phyloP scores from a whole-genome alignment of 2,113 vertebrate species.

The Loxodonta africana region DNA sequence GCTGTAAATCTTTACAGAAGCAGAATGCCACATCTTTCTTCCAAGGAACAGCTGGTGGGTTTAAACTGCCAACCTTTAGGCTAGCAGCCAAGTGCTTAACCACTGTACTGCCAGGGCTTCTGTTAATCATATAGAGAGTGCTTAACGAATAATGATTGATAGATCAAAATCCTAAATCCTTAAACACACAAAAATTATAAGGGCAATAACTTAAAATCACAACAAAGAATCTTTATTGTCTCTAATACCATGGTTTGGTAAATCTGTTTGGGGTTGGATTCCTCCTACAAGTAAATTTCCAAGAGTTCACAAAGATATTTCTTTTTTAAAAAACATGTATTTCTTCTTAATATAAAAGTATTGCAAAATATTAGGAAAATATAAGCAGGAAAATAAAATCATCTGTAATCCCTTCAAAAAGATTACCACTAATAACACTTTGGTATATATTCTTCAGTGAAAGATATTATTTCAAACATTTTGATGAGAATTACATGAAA shows the following conservation, averaged over 20 bases:
- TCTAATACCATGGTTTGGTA: neutral
- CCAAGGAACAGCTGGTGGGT: no score
- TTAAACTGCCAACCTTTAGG: no score
- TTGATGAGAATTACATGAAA: neutral
- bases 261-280: constrained; percentile 5
- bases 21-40: no score
- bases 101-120: no score
- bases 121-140: neutral
- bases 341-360: constrained; percentile 35
- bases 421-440: neutral
- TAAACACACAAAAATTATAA: constrained; percentile 10
- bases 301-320: neutral
- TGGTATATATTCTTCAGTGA: constrained; percentile 21
- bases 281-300: constrained; percentile 17
- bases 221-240: constrained; percentile 22
- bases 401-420: constrained; percentile 35
- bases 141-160: constrained; percentile 45
- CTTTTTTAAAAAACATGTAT: constrained; percentile 6
- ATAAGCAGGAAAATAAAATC: constrained; percentile 49
- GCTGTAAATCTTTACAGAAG: no score
- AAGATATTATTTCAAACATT: constrained; percentile 49
- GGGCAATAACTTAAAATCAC: neutral
- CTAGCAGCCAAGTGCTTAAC: no score
- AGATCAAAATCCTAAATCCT: neutral
- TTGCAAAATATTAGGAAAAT: neutral